Base-by-base conservation (phyloP, 2,113 vertebrate genomes). In the Heterotis niloticus region DNA sequence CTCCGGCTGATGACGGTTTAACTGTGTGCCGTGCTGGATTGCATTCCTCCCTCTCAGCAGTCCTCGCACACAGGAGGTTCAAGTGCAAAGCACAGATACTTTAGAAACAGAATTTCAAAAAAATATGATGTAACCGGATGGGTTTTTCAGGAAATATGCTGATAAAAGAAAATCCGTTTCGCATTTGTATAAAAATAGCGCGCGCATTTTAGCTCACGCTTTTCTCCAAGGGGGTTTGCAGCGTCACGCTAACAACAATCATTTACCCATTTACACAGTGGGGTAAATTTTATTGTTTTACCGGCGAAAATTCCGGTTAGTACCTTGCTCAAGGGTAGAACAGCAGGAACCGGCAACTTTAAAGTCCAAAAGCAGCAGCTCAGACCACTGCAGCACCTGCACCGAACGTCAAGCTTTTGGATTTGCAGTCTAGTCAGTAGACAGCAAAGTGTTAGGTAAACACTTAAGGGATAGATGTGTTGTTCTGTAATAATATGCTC, bases 21-120 rank as follows among this genome's bases (percentile, higher is more conserved):
- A 87, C 84, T 88, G 84, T 83, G 85, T 86, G 51, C 64, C 78
- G 67, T 75, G 79, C 81, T 75, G 16, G 72, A 71, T 75, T 16
- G 82, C 44, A 83, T 83, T 76, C 69, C 64, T 14, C 23, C 52
- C 23, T 28, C 54, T 26, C 23, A 18, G 54, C 24, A 12, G 54
- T 17, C 24, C 24, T 10, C n/a, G 13, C 13, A 23, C 23, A 72
- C 18, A 5, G 69, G 17, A 14, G 0, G 54, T 5, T 20, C 5
- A 24, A 12, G 17, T 74, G 23, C 56, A 59, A 74, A 74, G 5
- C 56, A 74, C 71, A 23, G 57, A 74, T 17, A 74, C 44, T 56
- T n/a, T 57, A 57, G 26, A 57, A 57, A 52, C n/a, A 59, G 54
- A 11, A 74, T 44, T 44, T n/a, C n/a, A n/a, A 57, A 54, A 73